Conservation (phyloP, 1,140 invertebrate species). For the Hyposmocoma kahamanoa region DNA sequence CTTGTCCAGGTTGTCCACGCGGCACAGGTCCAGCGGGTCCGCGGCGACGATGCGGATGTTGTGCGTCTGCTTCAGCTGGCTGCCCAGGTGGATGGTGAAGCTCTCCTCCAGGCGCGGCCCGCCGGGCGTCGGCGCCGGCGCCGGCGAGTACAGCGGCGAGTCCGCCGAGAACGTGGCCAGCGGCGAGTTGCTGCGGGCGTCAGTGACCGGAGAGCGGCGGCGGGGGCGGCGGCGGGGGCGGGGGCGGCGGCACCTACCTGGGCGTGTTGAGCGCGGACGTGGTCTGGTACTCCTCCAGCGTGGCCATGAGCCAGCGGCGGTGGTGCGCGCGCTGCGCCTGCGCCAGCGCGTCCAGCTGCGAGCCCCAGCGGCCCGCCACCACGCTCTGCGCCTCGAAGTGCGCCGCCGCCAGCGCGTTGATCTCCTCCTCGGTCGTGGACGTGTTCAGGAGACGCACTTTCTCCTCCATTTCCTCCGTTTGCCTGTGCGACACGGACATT, state of each 20-base stretch:
- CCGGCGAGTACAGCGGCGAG: constrained; percentile 12
- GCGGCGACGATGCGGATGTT: constrained; percentile 94
- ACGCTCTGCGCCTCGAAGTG: constrained; percentile 87
- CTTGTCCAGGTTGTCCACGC: constrained; percentile 75
- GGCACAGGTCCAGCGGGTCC: constrained; percentile 85
- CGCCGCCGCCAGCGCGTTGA: constrained; percentile 82
- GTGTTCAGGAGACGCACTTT: constrained; percentile 79
- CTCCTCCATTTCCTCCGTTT: constrained; percentile 85
- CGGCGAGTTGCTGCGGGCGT: background rate
- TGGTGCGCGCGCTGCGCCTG: constrained; percentile 84
- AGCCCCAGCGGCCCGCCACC: constrained; percentile 85
- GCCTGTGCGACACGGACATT: too few species aligned
- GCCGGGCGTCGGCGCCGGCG: constrained; percentile 38
- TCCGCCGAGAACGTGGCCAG: constrained; percentile 29
- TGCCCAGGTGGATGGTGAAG: constrained; percentile 97
- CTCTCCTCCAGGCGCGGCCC: constrained; percentile 85
- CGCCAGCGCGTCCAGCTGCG: constrained; percentile 81
- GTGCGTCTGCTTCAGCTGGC: constrained; percentile 98
- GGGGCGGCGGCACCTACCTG: constrained; percentile 46
- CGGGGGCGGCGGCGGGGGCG: constrained; percentile 37
- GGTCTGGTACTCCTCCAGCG: constrained; percentile 81
- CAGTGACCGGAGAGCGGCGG: constrained; percentile 1
- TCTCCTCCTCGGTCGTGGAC: constrained; percentile 83
- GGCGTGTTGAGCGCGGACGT: constrained; percentile 72
- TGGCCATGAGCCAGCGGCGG: constrained; percentile 83